Conservation (phyloP, 2,797 vertebrate genomes). For the Nothura maculosa region DNA sequence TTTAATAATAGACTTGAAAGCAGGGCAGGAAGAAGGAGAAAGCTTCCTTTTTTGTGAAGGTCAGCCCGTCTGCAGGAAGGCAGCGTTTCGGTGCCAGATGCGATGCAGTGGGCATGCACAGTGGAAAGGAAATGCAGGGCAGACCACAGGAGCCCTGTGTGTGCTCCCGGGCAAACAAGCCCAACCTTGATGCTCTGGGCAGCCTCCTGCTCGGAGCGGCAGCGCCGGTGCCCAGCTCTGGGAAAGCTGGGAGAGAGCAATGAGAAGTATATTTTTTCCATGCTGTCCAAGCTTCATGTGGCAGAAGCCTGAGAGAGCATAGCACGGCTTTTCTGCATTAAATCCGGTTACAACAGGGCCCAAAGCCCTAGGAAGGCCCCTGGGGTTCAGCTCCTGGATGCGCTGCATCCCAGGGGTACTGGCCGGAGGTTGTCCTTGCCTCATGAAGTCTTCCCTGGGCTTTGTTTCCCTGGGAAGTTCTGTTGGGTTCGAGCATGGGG, state of each 20-base stretch:
- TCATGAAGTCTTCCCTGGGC: background rate
- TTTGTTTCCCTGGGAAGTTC: background rate
- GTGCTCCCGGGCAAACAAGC: background rate
- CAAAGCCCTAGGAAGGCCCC: background rate
- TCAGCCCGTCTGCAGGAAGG: background rate
- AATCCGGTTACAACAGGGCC: background rate
- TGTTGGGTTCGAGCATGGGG: background rate
- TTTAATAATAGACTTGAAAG: background rate
- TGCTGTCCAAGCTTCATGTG: background rate
- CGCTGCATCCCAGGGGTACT: background rate
- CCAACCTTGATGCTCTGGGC: background rate
- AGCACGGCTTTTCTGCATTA: background rate
- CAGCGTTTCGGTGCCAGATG: background rate
- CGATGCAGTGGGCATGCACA: background rate
- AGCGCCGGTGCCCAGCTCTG: background rate
- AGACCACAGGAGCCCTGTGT: background rate
- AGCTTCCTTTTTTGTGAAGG: background rate
- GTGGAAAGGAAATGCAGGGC: background rate
- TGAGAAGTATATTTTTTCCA: rapidly evolving
- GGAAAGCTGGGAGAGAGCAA: background rate
- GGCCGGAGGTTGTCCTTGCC: background rate
- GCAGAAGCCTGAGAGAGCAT: background rate
- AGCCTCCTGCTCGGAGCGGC: background rate
- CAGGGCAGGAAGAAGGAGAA: background rate
- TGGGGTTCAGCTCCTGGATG: background rate